Evolutionary conservation across 2,888 invertebrate genomes (phyloP), one percentile per base, ranked within the genome.

Genomic region (Coremacera marginata): DNA sequence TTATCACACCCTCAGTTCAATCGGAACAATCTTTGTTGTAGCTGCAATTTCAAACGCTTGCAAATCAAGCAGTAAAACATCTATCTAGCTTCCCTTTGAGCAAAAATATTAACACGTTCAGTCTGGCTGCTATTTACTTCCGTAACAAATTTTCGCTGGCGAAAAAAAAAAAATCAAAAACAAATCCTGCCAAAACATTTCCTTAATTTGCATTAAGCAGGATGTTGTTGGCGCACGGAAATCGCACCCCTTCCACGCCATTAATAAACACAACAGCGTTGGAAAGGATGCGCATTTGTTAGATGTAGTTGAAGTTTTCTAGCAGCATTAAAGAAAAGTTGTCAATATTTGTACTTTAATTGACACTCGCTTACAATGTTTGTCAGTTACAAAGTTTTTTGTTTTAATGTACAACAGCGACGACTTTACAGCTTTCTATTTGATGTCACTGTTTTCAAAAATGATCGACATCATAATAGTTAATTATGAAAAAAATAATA

Each of bases 171-270:
- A 49, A 51, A 51, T n/a, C 19, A 14, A 52, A 70, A 3, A 5
- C 68, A 27, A 16, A 44, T 44, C 11, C 44, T 44, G 44, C 44
- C 44, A 25, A 52, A 19, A 70, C 52, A 52, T 25, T 70, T 70
- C 70, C 70, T 55, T 51, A 70, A 70, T 70, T 70, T 57, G 55
- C 19, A 19, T 3, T 52, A n/a, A 55, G 55, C 55, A 70, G 70
- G 70, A 70, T 34, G 37, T 70, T 55, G 22, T 55, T 55, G n/a
- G 25, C 22, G 9, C 19, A 52, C n/a, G 70, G 70, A 55, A 70
- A 70, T 55, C 70, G 31, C 19, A 19, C 55, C n/a, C 51, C 31
- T 14, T 55, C 16, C 31, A 19, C 34, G 55, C 52, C 25, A 68
- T 51, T 68, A 68, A 49, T 49, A 37, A 51, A 3, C 11, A 52